phyloP scores from a whole-genome alignment of 2,797 vertebrate genomes.

The Champsocephalus gunnari region DNA sequence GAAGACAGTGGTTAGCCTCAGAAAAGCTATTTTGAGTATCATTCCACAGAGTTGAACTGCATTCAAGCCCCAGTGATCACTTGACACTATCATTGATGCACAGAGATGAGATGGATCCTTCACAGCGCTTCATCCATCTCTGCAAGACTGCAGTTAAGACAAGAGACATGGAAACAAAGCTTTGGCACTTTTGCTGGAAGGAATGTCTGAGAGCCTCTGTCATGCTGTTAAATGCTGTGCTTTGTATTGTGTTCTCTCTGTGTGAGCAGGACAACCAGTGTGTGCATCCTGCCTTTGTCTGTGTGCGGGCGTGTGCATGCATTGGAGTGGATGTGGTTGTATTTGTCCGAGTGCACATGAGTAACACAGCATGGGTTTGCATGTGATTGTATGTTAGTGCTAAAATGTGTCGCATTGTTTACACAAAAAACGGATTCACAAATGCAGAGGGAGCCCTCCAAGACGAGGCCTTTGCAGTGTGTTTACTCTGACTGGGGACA shows the following conservation, averaged over 20 bases:
- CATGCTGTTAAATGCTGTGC: slow-evolving; percentile 57
- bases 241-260: slow-evolving; percentile 49
- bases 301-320: slow-evolving; percentile 4
- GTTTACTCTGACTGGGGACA: slow-evolving; percentile 27
- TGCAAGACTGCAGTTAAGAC: slow-evolving; percentile 57
- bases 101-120: slow-evolving; percentile 65
- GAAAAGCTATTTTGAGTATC: slow-evolving; percentile 63
- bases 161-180: slow-evolving; percentile 62
- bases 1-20: slow-evolving; percentile 57
- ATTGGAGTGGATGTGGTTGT: slow-evolving; percentile 21
- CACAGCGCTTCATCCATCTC: slow-evolving; percentile 62
- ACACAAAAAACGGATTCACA: slow-evolving; percentile 33
- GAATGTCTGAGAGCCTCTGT: slow-evolving; percentile 54
- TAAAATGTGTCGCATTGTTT: slow-evolving; percentile 46
- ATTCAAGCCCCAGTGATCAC: slow-evolving; percentile 71
- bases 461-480: slow-evolving; percentile 21
- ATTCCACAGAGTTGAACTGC: slow-evolving; percentile 54
- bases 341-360: slow-evolving; percentile 8
- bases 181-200: slow-evolving; percentile 55
- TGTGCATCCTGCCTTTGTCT: slow-evolving; percentile 51
- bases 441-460: slow-evolving; percentile 26
- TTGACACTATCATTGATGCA: slow-evolving; percentile 70
- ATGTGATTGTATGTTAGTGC: slow-evolving; percentile 17
- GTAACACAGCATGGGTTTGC: neutral
- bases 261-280: slow-evolving; percentile 33